Base-by-base conservation (phyloP, 2,888 invertebrate species). In the Cryptophagus acutangulus region DNA sequence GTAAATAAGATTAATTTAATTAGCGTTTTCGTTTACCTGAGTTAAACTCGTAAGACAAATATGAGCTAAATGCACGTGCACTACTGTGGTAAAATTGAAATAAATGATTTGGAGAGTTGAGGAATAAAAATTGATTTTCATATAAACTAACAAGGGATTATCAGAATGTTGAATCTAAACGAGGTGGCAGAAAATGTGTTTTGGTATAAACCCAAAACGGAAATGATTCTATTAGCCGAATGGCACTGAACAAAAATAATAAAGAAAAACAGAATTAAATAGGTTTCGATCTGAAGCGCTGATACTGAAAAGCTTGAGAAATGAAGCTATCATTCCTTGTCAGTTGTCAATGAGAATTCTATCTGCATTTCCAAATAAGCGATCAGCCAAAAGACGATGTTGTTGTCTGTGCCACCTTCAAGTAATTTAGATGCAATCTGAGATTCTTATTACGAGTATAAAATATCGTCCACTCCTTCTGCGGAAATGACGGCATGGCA, bases 341-440 rank as follows among this genome's bases (percentile, higher is more conserved):
- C 49, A 48, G 44, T 43, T 52, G 54, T 49, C 51, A 52, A 49
- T 49, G 43, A 46, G 41, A 38, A 35, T 45, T 45, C 44, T 46
- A 43, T 51, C 46, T 31, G 41, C 28, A 40, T 53, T 51, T 41
- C 49, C 56, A 57, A 59, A 57, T 56, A 58, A 58, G 53, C 56
- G 55, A 54, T 50, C 48, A 49, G n/a, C n/a, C n/a, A n/a, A n/a
- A n/a, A n/a, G n/a, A n/a, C n/a, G n/a, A n/a, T n/a, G n/a, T 46
- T 38, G 49, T 45, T 55, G 55, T 57, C 57, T 50, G 17, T 49
- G 57, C 52, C 59, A 59, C 58, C 59, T 61, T 46, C 46, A 18
- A 51, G 55, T 56, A 57, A 53, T 61, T 60, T 59, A 59, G 63
- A 63, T 65, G 48, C 52, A 61, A 64, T 63, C 62, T 52, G 37